Conservation (phyloP, 2,113 vertebrate genomes). For the Cinclus mexicanus region DNA sequence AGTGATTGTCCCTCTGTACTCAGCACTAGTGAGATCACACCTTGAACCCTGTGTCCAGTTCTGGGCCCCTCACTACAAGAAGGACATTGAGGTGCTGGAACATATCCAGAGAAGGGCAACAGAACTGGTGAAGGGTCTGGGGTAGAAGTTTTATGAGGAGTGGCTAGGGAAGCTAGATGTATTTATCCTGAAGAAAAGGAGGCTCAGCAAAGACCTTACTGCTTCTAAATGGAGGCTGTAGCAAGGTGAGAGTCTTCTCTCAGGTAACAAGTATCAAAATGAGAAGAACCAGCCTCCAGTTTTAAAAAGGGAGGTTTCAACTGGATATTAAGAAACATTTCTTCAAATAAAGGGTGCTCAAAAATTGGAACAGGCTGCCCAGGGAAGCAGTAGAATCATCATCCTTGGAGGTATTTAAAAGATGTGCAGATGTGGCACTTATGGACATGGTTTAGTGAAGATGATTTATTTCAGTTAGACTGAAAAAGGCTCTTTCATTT, state of each 20-base stretch:
- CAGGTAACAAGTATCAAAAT: background rate
- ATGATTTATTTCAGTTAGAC: background rate
- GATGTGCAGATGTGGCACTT: background rate
- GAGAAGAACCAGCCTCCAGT: background rate
- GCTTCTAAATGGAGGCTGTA: background rate
- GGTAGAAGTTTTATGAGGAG: background rate
- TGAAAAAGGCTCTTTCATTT: background rate
- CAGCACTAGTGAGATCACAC: background rate
- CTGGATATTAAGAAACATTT: background rate
- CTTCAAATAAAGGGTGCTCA: background rate
- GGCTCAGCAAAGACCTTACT: background rate
- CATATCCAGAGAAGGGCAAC: background rate
- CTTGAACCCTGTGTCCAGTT: background rate
- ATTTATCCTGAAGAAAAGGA: background rate
- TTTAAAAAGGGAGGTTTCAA: background rate
- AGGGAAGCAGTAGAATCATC: background rate
- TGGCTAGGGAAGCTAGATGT: accelerated
- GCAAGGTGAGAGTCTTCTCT: background rate
- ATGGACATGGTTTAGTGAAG: background rate
- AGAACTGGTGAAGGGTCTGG: background rate
- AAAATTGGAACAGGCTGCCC: background rate
- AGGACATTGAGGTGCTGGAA: background rate
- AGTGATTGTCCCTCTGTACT: accelerated
- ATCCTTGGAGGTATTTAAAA: background rate
- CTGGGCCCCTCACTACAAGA: background rate